A percentile compares a stretch with the other conserved stretches of the same genome.
phyloP scores from a whole-genome alignment of 2,113 vertebrate genomes.

The Ptyas mucosa region DNA sequence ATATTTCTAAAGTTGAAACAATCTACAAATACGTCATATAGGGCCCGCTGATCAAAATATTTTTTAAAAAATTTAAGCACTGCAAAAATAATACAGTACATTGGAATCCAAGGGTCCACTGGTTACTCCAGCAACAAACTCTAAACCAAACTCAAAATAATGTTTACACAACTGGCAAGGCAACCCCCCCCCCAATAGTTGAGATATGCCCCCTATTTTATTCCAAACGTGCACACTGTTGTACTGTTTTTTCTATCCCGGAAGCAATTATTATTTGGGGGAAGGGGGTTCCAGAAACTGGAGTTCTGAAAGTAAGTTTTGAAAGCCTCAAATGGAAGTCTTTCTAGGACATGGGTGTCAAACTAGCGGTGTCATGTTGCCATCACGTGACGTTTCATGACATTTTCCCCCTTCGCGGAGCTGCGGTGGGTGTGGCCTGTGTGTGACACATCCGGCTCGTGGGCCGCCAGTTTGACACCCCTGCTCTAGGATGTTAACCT shows the following conservation, averaged over 20 bases:
- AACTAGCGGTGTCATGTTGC: no score
- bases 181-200: not conserved
- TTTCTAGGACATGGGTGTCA: not conserved
- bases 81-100: not conserved
- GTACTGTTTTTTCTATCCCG: not conserved
- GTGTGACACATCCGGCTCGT: no score
- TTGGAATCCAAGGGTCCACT: not conserved
- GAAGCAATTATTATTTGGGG: not conserved
- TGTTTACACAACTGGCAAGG: not conserved
- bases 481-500: not conserved
- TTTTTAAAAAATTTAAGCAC: no score
- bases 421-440: no score
- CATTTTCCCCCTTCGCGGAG: no score
- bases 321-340: not conserved
- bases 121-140: not conserved
- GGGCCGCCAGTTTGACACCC: no score
- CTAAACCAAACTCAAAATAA: not conserved
- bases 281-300: not conserved
- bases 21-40: not conserved
- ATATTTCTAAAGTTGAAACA: not conserved
- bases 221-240: not conserved
- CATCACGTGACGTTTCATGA: no score
- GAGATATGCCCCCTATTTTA: not conserved
- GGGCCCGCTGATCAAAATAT: not conserved
- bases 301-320: not conserved